A percentile compares a stretch with the other conserved stretches of the same genome.
These are phyloP conservation scores for Ichneumoninae sp. DNA, from an alignment of 2,888 invertebrate species.

Conservation along the genomic window DNA sequence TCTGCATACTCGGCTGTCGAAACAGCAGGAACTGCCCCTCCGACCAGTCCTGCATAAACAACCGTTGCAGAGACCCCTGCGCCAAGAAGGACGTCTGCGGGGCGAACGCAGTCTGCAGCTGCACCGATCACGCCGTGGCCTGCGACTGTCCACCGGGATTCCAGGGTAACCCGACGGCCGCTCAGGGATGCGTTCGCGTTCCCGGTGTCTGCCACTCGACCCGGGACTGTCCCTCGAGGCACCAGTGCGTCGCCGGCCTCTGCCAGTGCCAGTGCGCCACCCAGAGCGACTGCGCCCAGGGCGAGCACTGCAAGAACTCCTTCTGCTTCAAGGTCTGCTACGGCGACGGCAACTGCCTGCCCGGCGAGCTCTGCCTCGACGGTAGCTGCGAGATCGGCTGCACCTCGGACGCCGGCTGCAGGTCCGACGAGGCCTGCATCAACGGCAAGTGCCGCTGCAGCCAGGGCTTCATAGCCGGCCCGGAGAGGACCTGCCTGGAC, in stretches of 20 bases:
- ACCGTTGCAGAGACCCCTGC: constrained; percentile 94
- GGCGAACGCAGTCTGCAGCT: constrained; percentile 92
- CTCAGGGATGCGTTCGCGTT: constrained; percentile 94
- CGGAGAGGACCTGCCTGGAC: constrained; percentile 90
- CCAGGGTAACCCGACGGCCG: constrained; percentile 93
- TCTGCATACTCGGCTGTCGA: constrained; percentile 93
- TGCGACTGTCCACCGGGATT: constrained; percentile 95
- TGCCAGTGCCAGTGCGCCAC: constrained; percentile 92
- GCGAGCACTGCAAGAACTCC: constrained; percentile 92
- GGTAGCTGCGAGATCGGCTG: constrained; percentile 94
- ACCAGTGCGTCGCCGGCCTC: constrained; percentile 91
- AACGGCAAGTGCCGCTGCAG: constrained; percentile 91
- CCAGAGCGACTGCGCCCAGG: constrained; percentile 91
- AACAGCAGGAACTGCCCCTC: constrained; percentile 92
- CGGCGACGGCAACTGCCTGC: constrained; percentile 94
- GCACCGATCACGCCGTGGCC: constrained; percentile 89
- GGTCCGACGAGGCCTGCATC: constrained; percentile 91
- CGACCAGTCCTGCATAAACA: constrained; percentile 92
- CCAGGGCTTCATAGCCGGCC: constrained; percentile 90
- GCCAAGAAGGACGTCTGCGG: constrained; percentile 91
- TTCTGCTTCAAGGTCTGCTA: constrained; percentile 95
- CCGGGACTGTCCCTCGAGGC: constrained; percentile 90
- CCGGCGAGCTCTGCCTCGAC: constrained; percentile 94
- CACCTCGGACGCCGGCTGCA: constrained; percentile 92
- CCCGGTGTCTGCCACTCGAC: constrained; percentile 89